Conservation (phyloP, 2,113 vertebrate species). For the Pristiophorus japonicus region DNA sequence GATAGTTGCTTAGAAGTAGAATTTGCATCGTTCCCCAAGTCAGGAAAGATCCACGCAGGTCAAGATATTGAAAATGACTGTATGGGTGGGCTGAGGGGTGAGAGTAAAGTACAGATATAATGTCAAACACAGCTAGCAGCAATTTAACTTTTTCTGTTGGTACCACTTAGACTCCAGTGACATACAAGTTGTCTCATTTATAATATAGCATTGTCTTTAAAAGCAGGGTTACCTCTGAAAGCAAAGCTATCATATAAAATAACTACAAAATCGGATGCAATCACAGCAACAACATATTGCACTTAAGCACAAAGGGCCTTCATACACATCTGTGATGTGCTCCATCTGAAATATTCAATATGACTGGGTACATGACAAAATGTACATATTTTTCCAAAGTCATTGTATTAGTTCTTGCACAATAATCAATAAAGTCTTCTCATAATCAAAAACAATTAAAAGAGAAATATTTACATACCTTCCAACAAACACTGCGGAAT, state of each 20-base stretch:
- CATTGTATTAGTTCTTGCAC: neutral
- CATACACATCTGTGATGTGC: neutral
- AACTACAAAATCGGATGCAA: neutral
- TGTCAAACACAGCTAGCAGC: neutral
- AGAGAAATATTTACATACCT: conserved; percentile 76
- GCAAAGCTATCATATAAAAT: neutral
- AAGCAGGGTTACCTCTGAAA: neutral
- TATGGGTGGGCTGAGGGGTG: neutral
- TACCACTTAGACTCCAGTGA: neutral
- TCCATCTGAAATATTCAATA: neutral
- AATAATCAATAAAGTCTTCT: neutral
- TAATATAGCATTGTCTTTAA: neutral
- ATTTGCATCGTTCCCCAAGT: too few species aligned
- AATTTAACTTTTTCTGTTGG: neutral
- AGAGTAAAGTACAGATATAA: neutral
- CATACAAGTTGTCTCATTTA: neutral
- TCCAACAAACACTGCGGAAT: conserved; percentile 84
- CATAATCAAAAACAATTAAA: neutral
- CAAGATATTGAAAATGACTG: neutral
- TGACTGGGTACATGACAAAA: neutral
- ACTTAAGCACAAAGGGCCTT: neutral
- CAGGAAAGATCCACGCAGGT: too few species aligned
- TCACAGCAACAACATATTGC: neutral
- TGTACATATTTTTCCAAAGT: neutral
- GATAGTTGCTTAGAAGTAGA: too few species aligned